These are phyloP conservation scores for Emesis furor DNA, from an alignment of 2,888 invertebrate species.

Conservation along the genomic window DNA sequence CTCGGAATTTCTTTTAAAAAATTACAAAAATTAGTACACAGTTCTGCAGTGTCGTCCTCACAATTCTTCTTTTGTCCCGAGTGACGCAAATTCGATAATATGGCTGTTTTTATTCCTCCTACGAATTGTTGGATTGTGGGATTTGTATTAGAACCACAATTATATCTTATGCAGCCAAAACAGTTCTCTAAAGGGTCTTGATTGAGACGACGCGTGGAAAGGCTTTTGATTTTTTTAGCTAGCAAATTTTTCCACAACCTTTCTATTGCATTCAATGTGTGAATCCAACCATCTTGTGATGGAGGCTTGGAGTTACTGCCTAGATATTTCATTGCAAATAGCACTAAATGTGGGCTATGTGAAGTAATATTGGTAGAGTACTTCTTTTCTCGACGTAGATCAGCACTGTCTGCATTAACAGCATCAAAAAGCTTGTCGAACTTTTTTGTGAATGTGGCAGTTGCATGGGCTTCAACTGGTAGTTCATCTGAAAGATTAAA, in stretches of 20 bases:
- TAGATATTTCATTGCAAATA: constrained; percentile 22
- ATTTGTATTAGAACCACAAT: constrained; percentile 57
- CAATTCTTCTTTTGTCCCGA: neutral
- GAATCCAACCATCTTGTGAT: constrained; percentile 28
- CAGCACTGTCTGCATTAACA: constrained; percentile 29
- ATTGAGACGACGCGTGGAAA: constrained; percentile 40
- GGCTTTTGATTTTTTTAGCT: constrained; percentile 20
- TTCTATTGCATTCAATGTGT: constrained; percentile 28
- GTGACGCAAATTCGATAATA: constrained; percentile 22
- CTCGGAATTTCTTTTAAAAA: neutral
- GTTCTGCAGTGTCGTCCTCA: neutral
- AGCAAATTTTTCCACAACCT: constrained; percentile 20
- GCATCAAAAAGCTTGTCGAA: constrained; percentile 44
- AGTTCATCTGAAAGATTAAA: constrained; percentile 38
- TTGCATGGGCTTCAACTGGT: constrained; percentile 34
- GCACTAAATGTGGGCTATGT: constrained; percentile 6
- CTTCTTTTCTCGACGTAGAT: constrained; percentile 31
- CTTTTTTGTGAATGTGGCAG: constrained; percentile 27
- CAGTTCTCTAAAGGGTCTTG: constrained; percentile 60
- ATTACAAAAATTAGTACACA: neutral
- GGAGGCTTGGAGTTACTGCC: constrained; percentile 9
- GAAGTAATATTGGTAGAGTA: constrained; percentile 16
- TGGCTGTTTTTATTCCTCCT: constrained; percentile 53
- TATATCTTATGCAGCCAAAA: constrained; percentile 57
- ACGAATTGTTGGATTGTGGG: constrained; percentile 58